Percentiles rank a stretch among this genome's conserved stretches.
These are phyloP conservation scores for Platichthys stellatus DNA, from an alignment of 2,113 vertebrate genomes.

Conservation along the genomic window DNA sequence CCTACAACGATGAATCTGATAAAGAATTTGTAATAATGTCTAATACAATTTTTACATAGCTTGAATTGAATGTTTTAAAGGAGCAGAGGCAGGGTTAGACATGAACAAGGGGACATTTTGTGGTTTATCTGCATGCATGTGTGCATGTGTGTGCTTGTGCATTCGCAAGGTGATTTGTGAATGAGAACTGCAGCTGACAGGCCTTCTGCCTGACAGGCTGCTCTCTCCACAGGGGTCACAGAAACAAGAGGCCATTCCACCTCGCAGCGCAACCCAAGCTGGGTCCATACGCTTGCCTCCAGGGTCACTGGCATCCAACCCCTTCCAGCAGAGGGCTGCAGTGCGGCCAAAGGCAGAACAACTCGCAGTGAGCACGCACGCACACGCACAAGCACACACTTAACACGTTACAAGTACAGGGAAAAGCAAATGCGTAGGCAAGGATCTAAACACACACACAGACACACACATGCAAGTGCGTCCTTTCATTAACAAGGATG, in stretches of 20 bases:
- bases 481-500: slow-evolving; percentile 68
- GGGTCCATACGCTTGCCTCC: slow-evolving; percentile 64
- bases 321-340: slow-evolving; percentile 52
- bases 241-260: slow-evolving; percentile 63
- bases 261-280: slow-evolving; percentile 49
- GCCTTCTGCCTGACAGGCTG: slow-evolving; percentile 73
- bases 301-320: slow-evolving; percentile 67
- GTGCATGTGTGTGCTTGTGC: neutral
- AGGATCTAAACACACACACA: slow-evolving; percentile 14
- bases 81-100: neutral
- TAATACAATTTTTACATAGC: neutral
- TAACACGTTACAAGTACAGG: slow-evolving; percentile 29
- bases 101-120: slow-evolving; percentile 16
- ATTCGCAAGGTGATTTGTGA: slow-evolving; percentile 61
- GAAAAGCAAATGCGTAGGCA: slow-evolving; percentile 15
- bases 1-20: neutral
- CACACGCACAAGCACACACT: slow-evolving; percentile 18
- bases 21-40: neutral
- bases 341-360: slow-evolving; percentile 40
- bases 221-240: slow-evolving; percentile 60
- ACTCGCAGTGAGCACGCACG: slow-evolving; percentile 13
- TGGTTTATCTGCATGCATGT: neutral
- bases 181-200: slow-evolving; percentile 67
- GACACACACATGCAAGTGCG: neutral
- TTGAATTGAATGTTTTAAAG: neutral